Evolutionary conservation across 1,140 invertebrate genomes (phyloP), one percentile per base, ranked within the genome.

Genomic region (Drosophila bocki): DNA sequence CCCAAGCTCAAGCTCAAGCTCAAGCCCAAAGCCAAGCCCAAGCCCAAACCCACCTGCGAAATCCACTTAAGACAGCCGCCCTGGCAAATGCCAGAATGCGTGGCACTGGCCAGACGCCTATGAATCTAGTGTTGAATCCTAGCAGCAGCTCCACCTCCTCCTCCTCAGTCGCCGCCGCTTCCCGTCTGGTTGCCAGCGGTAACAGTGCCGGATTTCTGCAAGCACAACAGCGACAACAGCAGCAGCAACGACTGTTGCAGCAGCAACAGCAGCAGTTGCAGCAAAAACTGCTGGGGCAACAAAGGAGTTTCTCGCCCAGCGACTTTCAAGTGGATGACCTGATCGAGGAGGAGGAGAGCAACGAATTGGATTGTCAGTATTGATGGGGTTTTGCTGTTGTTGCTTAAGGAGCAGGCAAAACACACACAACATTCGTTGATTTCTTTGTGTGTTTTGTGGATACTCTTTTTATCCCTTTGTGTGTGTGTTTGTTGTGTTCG

Each of bases 311-410:
- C 44, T 87, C 79, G 26, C 83, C 83, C 22, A 65, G 60, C 26
- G 80, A 86, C 15, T 88, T 88, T 22, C 45, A 53, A n/a, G 76
- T 87, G 22, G 84, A 88, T n/a, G 84, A 87, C 41, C n/a, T 87
- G 32, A 87, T 87, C 19, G 82, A 85, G 44, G 81, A 81, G 63
- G 81, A 81, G 50, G 74, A 71, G 9, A 68, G 50, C 9, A 48
- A 82, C 32, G 72, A 76, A 22, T 12, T 62, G 41, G 75, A 54
- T 33, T 3, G 77, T 58, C 78, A 58, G 9, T 86, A 78, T 64
- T 86, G 53, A 54, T 54, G 35, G 19, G 53, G 33, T 9, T 37
- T 39, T 39, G 33, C 32, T 54, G 53, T 54, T 37, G 53, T 39
- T 54, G 51, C 35, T 54, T 22, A 39, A 9, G 3, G 15, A 50